These are phyloP conservation scores for Cheilosia vernalis DNA, from an alignment of 2,888 invertebrate genomes.

Conservation along the genomic window DNA sequence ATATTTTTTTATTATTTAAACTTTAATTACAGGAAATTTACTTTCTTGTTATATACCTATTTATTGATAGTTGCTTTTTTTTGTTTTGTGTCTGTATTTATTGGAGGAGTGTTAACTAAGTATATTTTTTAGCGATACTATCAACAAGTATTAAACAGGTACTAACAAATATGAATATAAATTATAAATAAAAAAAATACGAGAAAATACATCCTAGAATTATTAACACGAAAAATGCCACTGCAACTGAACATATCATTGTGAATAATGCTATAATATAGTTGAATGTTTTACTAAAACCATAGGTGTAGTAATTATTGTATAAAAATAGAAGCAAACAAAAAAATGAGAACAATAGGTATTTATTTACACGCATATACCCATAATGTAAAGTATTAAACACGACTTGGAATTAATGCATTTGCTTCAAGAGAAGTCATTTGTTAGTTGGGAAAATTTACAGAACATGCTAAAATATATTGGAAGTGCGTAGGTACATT, in stretches of 20 bases:
- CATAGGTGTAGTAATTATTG: conserved; percentile 6
- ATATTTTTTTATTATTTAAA: conserved; percentile 31
- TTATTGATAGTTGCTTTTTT: not conserved
- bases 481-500: too few species aligned
- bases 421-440: conserved; percentile 2
- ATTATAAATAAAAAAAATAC: conserved; percentile 32
- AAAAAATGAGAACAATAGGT: conserved; percentile 9
- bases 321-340: not conserved
- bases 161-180: conserved; percentile 25
- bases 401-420: conserved; percentile 2
- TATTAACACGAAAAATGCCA: conserved; percentile 53
- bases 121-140: conserved; percentile 41
- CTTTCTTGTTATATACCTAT: conserved; percentile 17
- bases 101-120: conserved; percentile 8
- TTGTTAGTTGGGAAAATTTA: conserved; percentile 9
- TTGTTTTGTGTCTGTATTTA: conserved; percentile 32
- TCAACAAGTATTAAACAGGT: conserved; percentile 41
- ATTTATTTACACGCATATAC: conserved; percentile 17
- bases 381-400: conserved; percentile 1
- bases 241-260: conserved; percentile 72
- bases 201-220: conserved; percentile 35
- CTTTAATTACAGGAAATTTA: not conserved
- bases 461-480: not conserved
- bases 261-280: conserved; percentile 58
- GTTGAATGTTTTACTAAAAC: conserved; percentile 33